A percentile compares a stretch with the other conserved stretches of the same genome.
These are phyloP conservation scores for Sarcophaga carnaria DNA, from an alignment of 2,888 invertebrate genomes.

Conservation along the genomic window DNA sequence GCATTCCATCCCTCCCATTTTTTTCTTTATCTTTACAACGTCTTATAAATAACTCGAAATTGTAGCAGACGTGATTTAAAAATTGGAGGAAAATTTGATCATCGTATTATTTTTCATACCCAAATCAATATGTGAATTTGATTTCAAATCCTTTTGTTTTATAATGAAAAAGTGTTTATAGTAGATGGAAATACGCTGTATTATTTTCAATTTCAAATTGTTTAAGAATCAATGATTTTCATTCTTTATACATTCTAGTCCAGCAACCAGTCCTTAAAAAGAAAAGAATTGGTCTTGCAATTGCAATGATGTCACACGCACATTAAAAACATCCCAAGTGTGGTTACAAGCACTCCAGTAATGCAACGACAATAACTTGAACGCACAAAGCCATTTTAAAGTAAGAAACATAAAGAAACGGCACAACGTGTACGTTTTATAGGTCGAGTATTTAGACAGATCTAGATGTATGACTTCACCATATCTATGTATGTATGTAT, in stretches of 20 bases:
- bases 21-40: too few species aligned
- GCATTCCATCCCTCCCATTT: too few species aligned
- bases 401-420: conserved; percentile 47
- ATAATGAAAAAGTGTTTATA: too few species aligned
- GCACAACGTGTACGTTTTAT: conserved; percentile 61
- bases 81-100: too few species aligned
- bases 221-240: conserved; percentile 29
- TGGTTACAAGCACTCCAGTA: conserved; percentile 40
- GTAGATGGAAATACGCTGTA: too few species aligned
- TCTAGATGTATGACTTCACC: conserved; percentile 32
- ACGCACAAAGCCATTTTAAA: conserved; percentile 40
- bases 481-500: too few species aligned
- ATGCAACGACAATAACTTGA: conserved; percentile 32
- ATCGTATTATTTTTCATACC: too few species aligned
- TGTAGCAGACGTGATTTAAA: too few species aligned
- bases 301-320: conserved; percentile 66
- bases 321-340: conserved; percentile 44
- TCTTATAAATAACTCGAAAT: too few species aligned
- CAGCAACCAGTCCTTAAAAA: conserved; percentile 56
- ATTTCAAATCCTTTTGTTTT: too few species aligned
- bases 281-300: conserved; percentile 38
- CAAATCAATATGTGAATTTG: too few species aligned
- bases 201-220: too few species aligned
- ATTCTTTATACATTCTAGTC: neutral
- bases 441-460: conserved; percentile 61